Conservation (phyloP, 2,888 invertebrate species). For the Scaptomyza reducta region DNA sequence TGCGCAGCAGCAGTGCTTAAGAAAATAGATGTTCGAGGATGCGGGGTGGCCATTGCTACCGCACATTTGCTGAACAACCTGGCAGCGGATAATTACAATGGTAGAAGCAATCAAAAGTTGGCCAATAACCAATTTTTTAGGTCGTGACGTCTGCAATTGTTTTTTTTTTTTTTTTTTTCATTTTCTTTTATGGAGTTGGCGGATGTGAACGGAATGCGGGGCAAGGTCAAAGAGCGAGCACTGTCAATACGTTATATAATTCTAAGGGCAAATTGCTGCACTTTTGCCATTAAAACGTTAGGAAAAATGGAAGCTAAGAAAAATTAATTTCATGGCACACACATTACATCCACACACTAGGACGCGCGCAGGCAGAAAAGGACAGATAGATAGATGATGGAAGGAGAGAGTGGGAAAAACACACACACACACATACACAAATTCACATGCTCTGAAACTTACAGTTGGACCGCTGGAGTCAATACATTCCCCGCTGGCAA, state of each 20-base stretch:
- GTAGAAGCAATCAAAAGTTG: slow-evolving; percentile 28
- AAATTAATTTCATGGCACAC: slow-evolving; percentile 9
- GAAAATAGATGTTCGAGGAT: neutral
- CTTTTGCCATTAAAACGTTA: slow-evolving; percentile 4
- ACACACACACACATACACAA: neutral
- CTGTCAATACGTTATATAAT: slow-evolving; percentile 67
- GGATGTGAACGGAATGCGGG: neutral
- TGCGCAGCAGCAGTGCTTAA: slow-evolving; percentile 50
- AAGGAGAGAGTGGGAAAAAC: neutral
- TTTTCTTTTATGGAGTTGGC: slow-evolving; percentile 2
- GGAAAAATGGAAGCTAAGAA: slow-evolving; percentile 2
- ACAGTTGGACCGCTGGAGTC: slow-evolving; percentile 41
- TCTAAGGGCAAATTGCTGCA: slow-evolving; percentile 26
- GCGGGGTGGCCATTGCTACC: neutral
- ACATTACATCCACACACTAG: slow-evolving; percentile 16
- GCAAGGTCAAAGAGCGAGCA: slow-evolving; percentile 58
- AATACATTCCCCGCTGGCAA: slow-evolving; percentile 22
- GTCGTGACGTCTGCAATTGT: slow-evolving; percentile 20
- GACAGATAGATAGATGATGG: neutral
- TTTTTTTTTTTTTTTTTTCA: neutral
- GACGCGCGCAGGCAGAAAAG: slow-evolving; percentile 1
- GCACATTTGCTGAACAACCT: slow-evolving; percentile 18
- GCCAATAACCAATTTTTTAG: slow-evolving; percentile 45
- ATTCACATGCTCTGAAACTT: slow-evolving; percentile 27
- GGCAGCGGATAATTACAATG: slow-evolving; percentile 60